Base-by-base conservation (phyloP, 2,888 invertebrate species). In the Rhingia campestris region DNA sequence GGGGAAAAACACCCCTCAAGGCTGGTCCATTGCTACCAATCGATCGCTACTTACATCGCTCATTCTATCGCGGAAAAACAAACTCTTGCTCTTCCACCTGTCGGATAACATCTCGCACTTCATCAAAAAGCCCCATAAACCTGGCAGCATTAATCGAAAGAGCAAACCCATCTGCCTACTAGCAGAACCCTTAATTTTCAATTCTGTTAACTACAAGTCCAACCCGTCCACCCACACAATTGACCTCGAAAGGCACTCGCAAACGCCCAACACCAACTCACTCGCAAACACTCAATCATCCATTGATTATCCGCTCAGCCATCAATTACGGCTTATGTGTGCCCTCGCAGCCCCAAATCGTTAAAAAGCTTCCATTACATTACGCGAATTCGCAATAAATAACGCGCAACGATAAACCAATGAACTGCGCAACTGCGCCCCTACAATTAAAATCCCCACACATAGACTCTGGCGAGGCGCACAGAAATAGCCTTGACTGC, bases 331-430 rank as follows among this genome's bases (percentile, higher is more conserved):
- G 22, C 22, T 22, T 22, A 22, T 22, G 22, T 56, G 69, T 81
- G 76, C 64, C 59, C 76, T 70, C 81, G 64, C 22, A 70, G 75
- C 64, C 75, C 64, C 47, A 43, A 77, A 61, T 81, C 72, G 64
- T 76, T 81, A 72, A 77, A 66, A 66, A 70, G 76, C 66, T 72
- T 59, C 81, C 64, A 81, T 81, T 77, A 81, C 81, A 66, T 67
- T 72, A 77, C 54, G 6, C 33, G 58, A 33, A 33, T 64, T 53
- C 45, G 22, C 51, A 37, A 59, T 64, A 75, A 70, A 81, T 53
- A 72, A 58, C 14, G 35, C 39, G 37, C 58, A 30, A 33, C 30
- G 69, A 64, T 51, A 64, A 51, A 56, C 51, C 53, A 12, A 43
- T 22, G 14, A 9, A 35, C 30, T 35, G 45, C 22, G 7, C 10